Evolutionary conservation across 2,888 invertebrate genomes (phyloP), one percentile per base, ranked within the genome.

Genomic region (Chrysotoxum bicinctum): DNA sequence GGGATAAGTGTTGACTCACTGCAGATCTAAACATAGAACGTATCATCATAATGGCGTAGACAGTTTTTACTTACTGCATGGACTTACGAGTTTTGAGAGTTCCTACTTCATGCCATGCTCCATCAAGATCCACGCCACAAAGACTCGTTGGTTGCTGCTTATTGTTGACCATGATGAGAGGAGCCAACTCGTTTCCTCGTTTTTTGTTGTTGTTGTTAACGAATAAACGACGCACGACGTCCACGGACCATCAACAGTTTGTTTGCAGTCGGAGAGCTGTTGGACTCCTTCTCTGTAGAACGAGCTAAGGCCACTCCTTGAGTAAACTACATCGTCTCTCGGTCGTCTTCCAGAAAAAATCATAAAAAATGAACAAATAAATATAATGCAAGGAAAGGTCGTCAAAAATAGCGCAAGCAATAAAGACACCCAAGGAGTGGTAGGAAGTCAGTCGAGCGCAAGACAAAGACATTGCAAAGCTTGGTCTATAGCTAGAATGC

Each of bases 341-440:
- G 62, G 40, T 64, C 40, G 73, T 70, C 52, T 75, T 72, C 32
- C 45, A 74, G 70, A 60, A 40, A 50, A 73, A 16, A 23, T 16
- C 43, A 79, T 58, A 56, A 75, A 52, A 54, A 32, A 60, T 68
- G 68, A 68, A 54, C 45, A 73, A 76, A 76, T 78, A 82, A 72
- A 77, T 40, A 58, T n/a, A 56, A 37, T 8, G 56, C 30, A 68
- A 54, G 43, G 54, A 79, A 75, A 84, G 68, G 79, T 84, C 70
- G 70, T 75, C 79, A 64, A 79, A 83, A 83, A 83, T 83, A 74
- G 73, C 69, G 40, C 77, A 68, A 58, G 70, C 54, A 56, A 75
- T 75, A 75, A 79, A 74, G 62, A 48, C 74, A 43, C 45, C 62
- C 23, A 64, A 35, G 66, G 66, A 66, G 66, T 66, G 66, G 66